These are phyloP conservation scores for Dolomedes plantarius DNA, from an alignment of 2,888 invertebrate genomes.

Conservation along the genomic window DNA sequence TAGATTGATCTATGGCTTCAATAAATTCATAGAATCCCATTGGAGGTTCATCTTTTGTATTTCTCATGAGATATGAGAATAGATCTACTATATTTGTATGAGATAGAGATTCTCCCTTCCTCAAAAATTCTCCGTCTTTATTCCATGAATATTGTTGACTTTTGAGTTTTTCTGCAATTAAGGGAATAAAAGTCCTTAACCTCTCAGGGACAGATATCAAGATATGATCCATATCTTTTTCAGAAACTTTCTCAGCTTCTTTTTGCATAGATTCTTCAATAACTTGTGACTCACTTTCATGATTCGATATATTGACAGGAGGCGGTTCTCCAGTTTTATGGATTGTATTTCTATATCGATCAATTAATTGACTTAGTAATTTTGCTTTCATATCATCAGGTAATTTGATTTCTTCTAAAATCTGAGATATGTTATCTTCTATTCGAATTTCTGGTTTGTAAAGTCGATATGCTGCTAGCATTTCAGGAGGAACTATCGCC, in stretches of 20 bases:
- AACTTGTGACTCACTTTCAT: background rate
- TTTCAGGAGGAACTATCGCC: background rate
- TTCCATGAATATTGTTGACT: background rate
- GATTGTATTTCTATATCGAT: background rate
- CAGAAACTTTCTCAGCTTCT: background rate
- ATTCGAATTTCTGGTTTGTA: background rate
- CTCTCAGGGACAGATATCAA: background rate
- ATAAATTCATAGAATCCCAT: background rate
- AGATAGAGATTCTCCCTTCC: background rate
- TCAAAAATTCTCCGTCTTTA: background rate
- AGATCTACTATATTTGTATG: background rate
- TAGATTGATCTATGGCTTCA: background rate
- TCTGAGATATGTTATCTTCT: background rate
- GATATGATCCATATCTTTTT: background rate
- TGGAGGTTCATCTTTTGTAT: background rate
- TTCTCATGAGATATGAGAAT: background rate
- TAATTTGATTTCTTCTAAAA: background rate
- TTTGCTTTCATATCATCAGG: constrained; percentile 1
- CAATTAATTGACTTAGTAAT: background rate
- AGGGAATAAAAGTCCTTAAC: background rate
- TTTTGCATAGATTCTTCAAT: background rate
- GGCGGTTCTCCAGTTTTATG: background rate
- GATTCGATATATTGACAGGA: background rate
- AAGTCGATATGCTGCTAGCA: background rate
- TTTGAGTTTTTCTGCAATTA: background rate